Evolutionary conservation across 2,113 vertebrate genomes (phyloP), one percentile per base, ranked within the genome.

Genomic region (Sitta europaea): DNA sequence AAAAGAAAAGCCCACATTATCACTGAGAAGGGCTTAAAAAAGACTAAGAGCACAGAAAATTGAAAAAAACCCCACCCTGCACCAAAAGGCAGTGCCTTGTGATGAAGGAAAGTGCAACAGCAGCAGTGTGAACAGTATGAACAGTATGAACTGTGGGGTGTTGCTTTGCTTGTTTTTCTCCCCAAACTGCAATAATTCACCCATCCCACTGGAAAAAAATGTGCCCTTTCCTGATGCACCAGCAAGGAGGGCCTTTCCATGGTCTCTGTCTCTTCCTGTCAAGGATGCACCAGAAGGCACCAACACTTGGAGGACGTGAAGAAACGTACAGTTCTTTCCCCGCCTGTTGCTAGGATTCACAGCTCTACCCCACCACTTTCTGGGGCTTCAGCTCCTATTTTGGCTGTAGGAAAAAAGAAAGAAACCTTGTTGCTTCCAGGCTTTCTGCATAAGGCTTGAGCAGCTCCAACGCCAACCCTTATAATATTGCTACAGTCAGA

Each of bases 321-420:
- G 85, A 94, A 97, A 92, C 13, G 9, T 58, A 83, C 82, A 67
- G 90, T 92, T 96, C 94, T 71, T 75, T 94, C 84, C 74, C 84
- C 0, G 75, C 90, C 85, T 72, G 93, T 96, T 96, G 94, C 94
- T 94, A 95, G 92, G 91, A 95, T 94, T 93, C 94, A 54, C 90
- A 94, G 92, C 90, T 82, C n/a, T 79, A 94, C 78, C 85, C 90
- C 90, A 93, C 75, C 12, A 7, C 86, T 88, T 96, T n/a, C 95
- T 2, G 2, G 96, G 91, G 53, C 76, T 94, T 68, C 31, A 4
- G 71, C 58, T 88, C 82, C 68, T 95, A 54, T 91, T 92, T 88
- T 88, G 90, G 87, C 87, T 94, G 89, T 61, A 91, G 67, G 74
- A 83, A 68, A 83, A 85, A 74, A 87, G 83, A 75, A 78, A 80